These are phyloP conservation scores for Agrochola circellaris DNA, from an alignment of 2,888 invertebrate species.

Conservation along the genomic window DNA sequence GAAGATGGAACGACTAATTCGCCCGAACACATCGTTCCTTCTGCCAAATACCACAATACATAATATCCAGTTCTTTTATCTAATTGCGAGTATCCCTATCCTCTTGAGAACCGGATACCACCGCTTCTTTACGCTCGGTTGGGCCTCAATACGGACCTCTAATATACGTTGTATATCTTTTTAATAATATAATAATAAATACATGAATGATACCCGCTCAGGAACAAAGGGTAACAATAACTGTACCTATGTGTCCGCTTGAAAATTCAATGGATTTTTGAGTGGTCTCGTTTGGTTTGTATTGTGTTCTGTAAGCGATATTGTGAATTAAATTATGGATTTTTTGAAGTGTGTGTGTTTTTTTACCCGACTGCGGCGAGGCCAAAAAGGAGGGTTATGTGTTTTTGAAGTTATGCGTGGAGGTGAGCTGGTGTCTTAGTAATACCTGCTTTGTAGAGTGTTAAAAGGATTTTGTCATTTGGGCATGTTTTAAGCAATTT, in stretches of 20 bases:
- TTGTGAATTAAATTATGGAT: constrained; percentile 63
- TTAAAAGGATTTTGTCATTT: neutral
- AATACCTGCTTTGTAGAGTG: neutral
- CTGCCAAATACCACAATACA: constrained; percentile 13
- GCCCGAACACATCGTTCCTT: neutral
- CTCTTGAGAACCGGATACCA: constrained; percentile 89
- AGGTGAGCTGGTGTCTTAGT: constrained; percentile 13
- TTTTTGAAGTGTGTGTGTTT: constrained; percentile 47
- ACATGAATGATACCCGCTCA: constrained; percentile 78
- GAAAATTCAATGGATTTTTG: constrained; percentile 63
- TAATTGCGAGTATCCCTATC: constrained; percentile 62
- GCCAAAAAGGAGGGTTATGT: constrained; percentile 12
- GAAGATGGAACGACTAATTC: neutral
- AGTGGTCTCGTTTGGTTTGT: constrained; percentile 58
- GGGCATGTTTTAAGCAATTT: neutral
- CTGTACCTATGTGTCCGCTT: constrained; percentile 56
- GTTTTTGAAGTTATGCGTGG: constrained; percentile 24
- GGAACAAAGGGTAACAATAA: constrained; percentile 65
- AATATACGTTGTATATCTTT: constrained; percentile 87
- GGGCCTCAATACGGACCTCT: constrained; percentile 77
- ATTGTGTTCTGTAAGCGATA: constrained; percentile 64
- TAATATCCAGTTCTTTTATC: constrained; percentile 46
- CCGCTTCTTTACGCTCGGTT: constrained; percentile 86
- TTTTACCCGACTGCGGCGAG: neutral
- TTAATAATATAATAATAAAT: constrained; percentile 82